These are phyloP conservation scores for Bradypus variegatus DNA, from an alignment of 2,797 vertebrate genomes.

Conservation along the genomic window DNA sequence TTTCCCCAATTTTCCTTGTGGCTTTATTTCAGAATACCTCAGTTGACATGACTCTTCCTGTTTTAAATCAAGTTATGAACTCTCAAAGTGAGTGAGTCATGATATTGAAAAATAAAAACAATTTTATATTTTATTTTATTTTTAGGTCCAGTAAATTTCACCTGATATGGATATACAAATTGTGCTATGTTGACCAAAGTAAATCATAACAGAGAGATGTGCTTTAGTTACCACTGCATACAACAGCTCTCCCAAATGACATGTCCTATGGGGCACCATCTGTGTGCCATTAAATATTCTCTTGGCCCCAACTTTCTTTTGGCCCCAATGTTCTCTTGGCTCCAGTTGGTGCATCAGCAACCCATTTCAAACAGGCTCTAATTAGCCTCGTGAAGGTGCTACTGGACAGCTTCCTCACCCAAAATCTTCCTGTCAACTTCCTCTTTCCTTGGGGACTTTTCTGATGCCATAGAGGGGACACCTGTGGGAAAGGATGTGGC, in stretches of 20 bases:
- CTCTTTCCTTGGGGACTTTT: not conserved
- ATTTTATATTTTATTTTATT: not conserved
- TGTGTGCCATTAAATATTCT: not conserved
- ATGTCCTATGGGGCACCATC: not conserved
- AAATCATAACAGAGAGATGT: not conserved
- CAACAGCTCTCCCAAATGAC: not conserved
- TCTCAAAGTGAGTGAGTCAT: not conserved
- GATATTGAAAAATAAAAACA: not conserved
- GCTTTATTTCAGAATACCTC: not conserved
- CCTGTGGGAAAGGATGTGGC: not conserved
- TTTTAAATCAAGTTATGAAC: not conserved
- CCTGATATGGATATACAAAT: not conserved
- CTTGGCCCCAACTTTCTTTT: not conserved
- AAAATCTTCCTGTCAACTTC: not conserved
- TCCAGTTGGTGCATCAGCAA: not conserved
- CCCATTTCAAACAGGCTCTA: not conserved
- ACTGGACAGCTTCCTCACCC: not conserved
- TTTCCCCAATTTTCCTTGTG: not conserved
- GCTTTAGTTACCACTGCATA: not conserved
- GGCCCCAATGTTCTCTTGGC: not conserved
- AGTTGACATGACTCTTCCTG: not conserved
- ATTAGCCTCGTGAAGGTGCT: not conserved
- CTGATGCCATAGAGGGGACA: no score
- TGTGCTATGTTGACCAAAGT: not conserved
- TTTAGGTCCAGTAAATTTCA: not conserved